These are phyloP conservation scores for Xanthorhoe designata DNA, from an alignment of 2,888 invertebrate species.

Conservation along the genomic window DNA sequence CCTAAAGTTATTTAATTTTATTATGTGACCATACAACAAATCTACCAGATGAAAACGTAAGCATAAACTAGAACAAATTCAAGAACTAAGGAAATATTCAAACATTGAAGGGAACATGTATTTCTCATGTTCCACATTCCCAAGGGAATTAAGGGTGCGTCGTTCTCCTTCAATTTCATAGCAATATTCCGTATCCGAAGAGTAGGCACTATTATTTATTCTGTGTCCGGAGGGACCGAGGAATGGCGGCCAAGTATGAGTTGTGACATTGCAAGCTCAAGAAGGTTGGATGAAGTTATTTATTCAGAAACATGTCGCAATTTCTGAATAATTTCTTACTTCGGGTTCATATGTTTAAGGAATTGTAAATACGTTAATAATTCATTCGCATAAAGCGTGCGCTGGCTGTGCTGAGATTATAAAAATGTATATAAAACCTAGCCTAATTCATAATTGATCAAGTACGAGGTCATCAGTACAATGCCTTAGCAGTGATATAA, in stretches of 20 bases:
- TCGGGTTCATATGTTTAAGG: conserved; percentile 4
- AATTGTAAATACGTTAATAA: not conserved
- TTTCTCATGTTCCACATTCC: conserved; percentile 47
- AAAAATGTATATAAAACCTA: not conserved
- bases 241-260: conserved; percentile 41
- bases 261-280: conserved; percentile 38
- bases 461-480: not conserved
- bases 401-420: too few species aligned
- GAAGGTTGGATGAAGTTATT: conserved; percentile 19
- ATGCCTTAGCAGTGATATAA: not conserved
- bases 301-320: conserved; percentile 22
- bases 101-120: conserved; percentile 45
- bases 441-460: not conserved
- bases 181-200: conserved; percentile 60
- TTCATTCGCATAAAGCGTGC: not conserved
- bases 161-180: conserved; percentile 66
- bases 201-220: conserved; percentile 28
- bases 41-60: not conserved
- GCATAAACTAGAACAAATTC: conserved; percentile 9
- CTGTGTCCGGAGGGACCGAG: conserved; percentile 29
- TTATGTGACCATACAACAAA: not conserved
- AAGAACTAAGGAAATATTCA: conserved; percentile 40
- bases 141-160: conserved; percentile 47
- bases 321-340: conserved; percentile 17
- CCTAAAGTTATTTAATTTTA: not conserved